A percentile compares a stretch with the other conserved stretches of the same genome.
These are phyloP conservation scores for Mastomys coucha DNA, from an alignment of 2,113 vertebrate genomes.

Conservation along the genomic window DNA sequence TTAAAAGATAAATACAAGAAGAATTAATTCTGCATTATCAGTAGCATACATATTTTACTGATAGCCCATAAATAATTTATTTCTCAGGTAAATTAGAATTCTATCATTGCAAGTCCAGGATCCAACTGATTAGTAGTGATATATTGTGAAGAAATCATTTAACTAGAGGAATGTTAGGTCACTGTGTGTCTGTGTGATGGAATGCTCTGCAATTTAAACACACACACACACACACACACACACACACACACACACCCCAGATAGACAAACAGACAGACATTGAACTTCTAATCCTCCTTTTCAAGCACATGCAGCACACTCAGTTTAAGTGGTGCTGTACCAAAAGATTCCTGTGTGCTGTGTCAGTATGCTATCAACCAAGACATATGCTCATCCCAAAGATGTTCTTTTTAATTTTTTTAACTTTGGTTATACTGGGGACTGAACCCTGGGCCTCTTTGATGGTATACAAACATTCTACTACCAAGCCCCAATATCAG, in stretches of 20 bases:
- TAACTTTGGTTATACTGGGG: background rate
- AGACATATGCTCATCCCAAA: background rate
- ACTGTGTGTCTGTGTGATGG: background rate
- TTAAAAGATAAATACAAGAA: background rate
- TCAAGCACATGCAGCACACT: background rate
- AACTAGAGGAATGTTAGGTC: background rate
- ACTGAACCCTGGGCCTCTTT: background rate
- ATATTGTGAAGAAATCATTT: background rate
- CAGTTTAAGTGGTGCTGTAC: background rate
- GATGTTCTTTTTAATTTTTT: background rate
- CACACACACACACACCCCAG: background rate
- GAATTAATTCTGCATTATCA: background rate
- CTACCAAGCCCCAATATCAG: background rate
- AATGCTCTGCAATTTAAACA: background rate
- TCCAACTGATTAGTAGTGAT: background rate
- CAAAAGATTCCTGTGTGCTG: background rate
- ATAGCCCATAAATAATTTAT: background rate
- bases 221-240: background rate
- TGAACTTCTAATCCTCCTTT: background rate
- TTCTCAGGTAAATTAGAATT: conserved; percentile 36
- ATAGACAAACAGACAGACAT: background rate
- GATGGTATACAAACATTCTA: background rate
- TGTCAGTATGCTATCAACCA: background rate
- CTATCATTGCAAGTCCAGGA: background rate
- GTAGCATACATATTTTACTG: background rate